A percentile compares a stretch with the other conserved stretches of the same genome.
Evolutionary conservation across 1,140 invertebrate species (phyloP).

Genomic region (Drosophila paulistorum): DNA sequence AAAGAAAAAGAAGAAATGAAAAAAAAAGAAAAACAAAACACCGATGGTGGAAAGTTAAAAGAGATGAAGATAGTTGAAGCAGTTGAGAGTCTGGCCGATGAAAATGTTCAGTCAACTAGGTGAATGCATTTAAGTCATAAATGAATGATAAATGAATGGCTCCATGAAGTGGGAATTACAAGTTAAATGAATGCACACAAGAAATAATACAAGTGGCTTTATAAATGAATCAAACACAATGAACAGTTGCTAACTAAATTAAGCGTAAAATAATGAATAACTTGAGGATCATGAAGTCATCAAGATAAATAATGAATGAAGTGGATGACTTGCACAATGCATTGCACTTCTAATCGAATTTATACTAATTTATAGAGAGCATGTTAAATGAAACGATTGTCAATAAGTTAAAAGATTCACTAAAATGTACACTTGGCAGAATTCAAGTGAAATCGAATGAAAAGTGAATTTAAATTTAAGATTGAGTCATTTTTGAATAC

Average conservation of each 20-base stretch:
- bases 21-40: background rate
- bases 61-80: background rate
- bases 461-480: no score
- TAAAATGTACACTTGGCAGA: background rate
- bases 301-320: background rate
- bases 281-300: background rate
- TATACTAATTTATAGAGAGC: background rate
- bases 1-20: background rate
- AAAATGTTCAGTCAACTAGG: conserved; percentile 12
- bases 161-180: background rate
- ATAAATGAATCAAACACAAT: conserved; percentile 1
- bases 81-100: conserved; percentile 4
- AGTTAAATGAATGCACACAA: conserved; percentile 43
- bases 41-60: background rate
- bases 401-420: background rate
- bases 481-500: no score
- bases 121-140: conserved; percentile 9
- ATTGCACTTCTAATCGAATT: background rate
- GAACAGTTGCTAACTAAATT: background rate
- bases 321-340: no score
- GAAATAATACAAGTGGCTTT: conserved; percentile 20
- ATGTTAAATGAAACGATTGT: background rate
- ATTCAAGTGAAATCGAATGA: no score
- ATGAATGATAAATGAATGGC: conserved; percentile 11
- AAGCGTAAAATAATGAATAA: conserved; percentile 6